Base-by-base conservation (phyloP, 2,797 vertebrate species). In the Falco naumanni region DNA sequence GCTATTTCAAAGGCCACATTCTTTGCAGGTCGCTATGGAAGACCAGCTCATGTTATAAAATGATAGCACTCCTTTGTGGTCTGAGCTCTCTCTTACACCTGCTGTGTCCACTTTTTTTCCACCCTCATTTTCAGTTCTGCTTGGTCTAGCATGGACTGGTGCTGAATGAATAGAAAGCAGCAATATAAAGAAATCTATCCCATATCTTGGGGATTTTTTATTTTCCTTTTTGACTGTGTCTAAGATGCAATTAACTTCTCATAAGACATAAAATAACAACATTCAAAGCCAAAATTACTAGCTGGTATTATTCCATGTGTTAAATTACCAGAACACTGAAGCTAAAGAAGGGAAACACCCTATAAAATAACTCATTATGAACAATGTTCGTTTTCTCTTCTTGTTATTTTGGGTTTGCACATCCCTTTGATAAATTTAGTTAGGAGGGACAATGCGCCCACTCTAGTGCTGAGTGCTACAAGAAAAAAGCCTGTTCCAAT, bases 1-100 rank as follows among this genome's bases (percentile, higher is more conserved):
- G 90, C 90, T 87, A 77, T 96, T 97, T 97, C 84, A 97, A 97
- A 97, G 96, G 95, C 93, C 85, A 71, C 97, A 97, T 98, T 97
- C 97, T 96, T 98, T 91, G 61, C 77, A 86, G 95, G 97, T 97
- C 90, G 69, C 96, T 96, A 97, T 97, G 97, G 97, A 95, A 86
- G 97, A 82, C 93, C 95, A 96, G 95, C 66, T 97, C 94, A 89
- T 94, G 87, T 93, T 93, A 96, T 94, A 96, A 96, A 97, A 96
- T 96, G 96, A 96, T 96, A 97, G 94, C 95, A 96, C 95, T 88
- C 96, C 91, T 97, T 84, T 96, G 94, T 96, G 90, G 66, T 74
- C 90, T 69, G 87, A 90, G 91, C 71, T 84, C 45, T 93, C 84
- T 89, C 53, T 89, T 97, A 95, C 90, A 97, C 96, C 96, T 97